These are phyloP conservation scores for Amiota minor DNA, from an alignment of 2,888 invertebrate genomes.

Conservation along the genomic window DNA sequence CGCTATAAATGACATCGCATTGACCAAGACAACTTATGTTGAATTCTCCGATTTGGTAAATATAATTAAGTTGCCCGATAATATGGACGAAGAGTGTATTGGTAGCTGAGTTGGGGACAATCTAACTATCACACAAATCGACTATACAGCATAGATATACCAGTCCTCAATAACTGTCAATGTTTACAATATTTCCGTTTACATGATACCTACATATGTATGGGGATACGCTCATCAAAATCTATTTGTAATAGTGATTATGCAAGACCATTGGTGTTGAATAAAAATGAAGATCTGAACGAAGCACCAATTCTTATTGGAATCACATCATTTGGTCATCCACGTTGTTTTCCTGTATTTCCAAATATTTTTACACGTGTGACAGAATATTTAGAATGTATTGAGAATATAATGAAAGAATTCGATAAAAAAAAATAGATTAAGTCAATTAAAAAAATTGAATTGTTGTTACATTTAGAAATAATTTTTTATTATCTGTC, in stretches of 20 bases:
- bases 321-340: neutral
- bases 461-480: no score
- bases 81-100: neutral
- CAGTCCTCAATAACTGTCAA: neutral
- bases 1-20: neutral
- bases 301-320: neutral
- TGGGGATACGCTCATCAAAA: neutral
- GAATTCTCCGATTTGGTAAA: neutral
- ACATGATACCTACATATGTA: neutral
- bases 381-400: neutral
- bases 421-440: no score
- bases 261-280: neutral
- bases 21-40: neutral
- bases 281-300: neutral
- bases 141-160: neutral
- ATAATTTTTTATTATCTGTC: no score
- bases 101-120: neutral
- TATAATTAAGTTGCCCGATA: neutral
- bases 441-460: no score
- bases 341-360: neutral
- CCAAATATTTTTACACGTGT: neutral
- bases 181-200: neutral
- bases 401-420: neutral
- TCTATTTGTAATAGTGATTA: neutral
- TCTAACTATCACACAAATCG: neutral